Base-by-base conservation (phyloP, 2,888 invertebrate genomes). In the Gymnoscelis rufifasciata region DNA sequence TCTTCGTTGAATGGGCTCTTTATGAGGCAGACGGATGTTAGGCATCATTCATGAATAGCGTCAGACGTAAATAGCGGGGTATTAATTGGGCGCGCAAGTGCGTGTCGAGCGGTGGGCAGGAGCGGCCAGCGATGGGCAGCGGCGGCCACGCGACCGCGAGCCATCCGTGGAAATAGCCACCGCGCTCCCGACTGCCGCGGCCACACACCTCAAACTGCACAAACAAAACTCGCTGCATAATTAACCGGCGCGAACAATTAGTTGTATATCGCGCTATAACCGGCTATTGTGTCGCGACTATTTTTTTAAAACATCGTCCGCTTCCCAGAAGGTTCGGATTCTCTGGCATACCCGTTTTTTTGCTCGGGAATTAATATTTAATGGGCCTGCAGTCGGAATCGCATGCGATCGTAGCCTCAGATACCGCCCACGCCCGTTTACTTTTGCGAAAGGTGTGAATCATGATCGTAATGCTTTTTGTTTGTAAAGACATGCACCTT, bases 221-320 rank as follows among this genome's bases (percentile, higher is more conserved):
- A 75, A 80, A 78, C 72, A 78, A 55, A 56, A 54, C 54, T 41
- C 39, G 64, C 65, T 73, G 74, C 71, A 81, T 80, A 80, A 83
- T 82, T 80, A 83, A 74, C 73, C 71, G 72, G 72, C 71, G 74
- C 71, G 75, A 77, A 79, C 74, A 81, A 82, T 83, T 83, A 82
- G 78, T 81, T 83, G 80, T 80, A 75, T 78, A 81, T 78, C 76
- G 78, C 79, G 80, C 77, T 79, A 74, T 78, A 81, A 78, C 77
- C 73, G 71, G 72, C 73, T 66, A 75, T 79, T 78, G 80, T 83
- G 79, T 77, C 72, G 75, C 68, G 68, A 66, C 66, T 61, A 65
- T 70, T 72, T 73, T 72, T 74, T 69, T 57, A 64, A 72, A 69
- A 61, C 64, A 61, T 62, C 37, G 44, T 65, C 66, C 66, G 66